Base-by-base conservation (phyloP, 1,140 invertebrate species). In the Drosophila tristis region DNA sequence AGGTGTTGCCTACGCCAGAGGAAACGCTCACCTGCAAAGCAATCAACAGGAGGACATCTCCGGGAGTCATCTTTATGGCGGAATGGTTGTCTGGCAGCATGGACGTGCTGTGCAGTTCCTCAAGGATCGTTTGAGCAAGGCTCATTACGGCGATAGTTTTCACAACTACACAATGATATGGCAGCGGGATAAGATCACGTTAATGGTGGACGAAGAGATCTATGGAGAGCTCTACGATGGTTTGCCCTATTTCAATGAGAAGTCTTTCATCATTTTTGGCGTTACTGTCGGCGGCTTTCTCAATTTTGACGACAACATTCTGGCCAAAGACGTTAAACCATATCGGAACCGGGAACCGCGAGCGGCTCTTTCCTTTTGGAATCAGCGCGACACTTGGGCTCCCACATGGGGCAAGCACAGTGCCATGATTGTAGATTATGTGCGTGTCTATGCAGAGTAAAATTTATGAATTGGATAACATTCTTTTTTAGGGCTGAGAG, bases 81-180 rank as follows among this genome's bases (percentile, higher is more conserved):
- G 86, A 0, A 58, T 84, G 42, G 15, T 90, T 1, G 56, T 74
- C 47, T 89, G 80, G 85, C 59, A 85, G 7, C 44, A 73, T 6
- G 71, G 71, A 5, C 50, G 29, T 1, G 45, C 57, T 2, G 15
- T 76, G 0, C 63, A 82, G 57, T 65, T 66, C 20, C 4, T 76
- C 4, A 82, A 75, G n/a, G 53, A 79, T 54, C 56, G 48, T 29
- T 6, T 90, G 0, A 66, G 51, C 20, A 48, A 54, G 26, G 42
- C 23, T 5, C 80, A 63, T 82, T 92, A 65, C 95, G 95, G 95
- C 91, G 92, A 94, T 55, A 93, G 94, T 44, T 96, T 94, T 78
- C 95, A 96, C 72, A 93, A 93, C 57, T 96, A 95, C 60, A 94
- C 93, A 13, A 89, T 95, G 25, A 91, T 94, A 57, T 96, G 96